Percentiles rank a stretch among this genome's conserved stretches.
Evolutionary conservation across 2,888 invertebrate species (phyloP).

Genomic region (Phytoseiulus persimilis): DNA sequence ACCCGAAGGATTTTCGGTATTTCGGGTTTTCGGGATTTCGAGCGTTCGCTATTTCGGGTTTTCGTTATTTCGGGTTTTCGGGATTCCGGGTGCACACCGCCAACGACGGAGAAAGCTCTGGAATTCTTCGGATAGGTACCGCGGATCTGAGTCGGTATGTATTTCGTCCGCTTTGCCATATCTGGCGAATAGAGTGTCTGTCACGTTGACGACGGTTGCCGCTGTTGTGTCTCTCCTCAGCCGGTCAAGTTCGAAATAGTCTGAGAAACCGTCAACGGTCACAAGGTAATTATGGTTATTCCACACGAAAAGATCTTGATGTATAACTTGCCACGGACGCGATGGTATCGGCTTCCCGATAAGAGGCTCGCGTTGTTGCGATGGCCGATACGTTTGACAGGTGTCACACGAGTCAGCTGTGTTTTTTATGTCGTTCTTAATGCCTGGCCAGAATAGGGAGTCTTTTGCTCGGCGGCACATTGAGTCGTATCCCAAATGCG

Average conservation of each 20-base stretch:
- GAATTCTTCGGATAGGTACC: not conserved
- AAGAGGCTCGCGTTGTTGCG: no score
- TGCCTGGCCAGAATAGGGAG: not conserved
- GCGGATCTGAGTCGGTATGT: not conserved
- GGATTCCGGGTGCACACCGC: no score
- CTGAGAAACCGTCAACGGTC: not conserved
- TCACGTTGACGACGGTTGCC: not conserved
- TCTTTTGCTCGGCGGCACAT: constrained; percentile 7
- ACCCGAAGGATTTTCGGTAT: no score
- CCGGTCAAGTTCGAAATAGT: not conserved
- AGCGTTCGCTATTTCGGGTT: no score
- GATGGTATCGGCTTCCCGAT: not conserved
- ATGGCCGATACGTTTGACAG: not conserved
- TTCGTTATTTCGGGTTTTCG: no score
- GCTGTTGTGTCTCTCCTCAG: not conserved
- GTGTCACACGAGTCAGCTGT: not conserved
- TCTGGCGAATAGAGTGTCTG: not conserved
- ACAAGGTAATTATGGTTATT: not conserved
- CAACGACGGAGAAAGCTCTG: not conserved
- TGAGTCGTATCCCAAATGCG: not conserved
- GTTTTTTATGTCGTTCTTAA: constrained; percentile 6
- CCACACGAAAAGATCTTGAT: not conserved
- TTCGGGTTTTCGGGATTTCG: no score
- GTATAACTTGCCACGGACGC: not conserved
- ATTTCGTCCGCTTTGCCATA: not conserved